phyloP scores from a whole-genome alignment of 2,888 invertebrate species.

The Pardosa pseudoannulata region DNA sequence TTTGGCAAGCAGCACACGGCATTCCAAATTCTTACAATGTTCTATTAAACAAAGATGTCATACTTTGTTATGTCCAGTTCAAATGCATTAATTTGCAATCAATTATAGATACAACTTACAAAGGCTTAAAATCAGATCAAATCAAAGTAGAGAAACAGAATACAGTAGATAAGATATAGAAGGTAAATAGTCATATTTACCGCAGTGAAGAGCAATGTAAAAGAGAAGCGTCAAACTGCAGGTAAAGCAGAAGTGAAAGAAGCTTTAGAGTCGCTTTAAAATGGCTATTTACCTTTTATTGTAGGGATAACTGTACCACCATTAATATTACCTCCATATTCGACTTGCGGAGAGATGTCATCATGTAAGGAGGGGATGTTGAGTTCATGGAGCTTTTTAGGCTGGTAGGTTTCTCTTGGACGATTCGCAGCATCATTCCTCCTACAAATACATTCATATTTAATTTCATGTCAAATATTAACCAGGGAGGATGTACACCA shows the following conservation, averaged over 20 bases:
- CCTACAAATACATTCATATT: constrained; percentile 79
- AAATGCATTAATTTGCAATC: too few relatives aligned
- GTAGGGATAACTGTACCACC: constrained; percentile 81
- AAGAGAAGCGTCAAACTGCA: constrained; percentile 37
- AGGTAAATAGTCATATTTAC: constrained; percentile 28
- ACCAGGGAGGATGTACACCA: too few relatives aligned
- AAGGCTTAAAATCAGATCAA: neutral
- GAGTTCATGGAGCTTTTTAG: constrained; percentile 84
- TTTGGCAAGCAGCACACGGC: constrained; percentile 24
- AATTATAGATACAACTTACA: too few relatives aligned
- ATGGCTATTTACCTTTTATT: constrained; percentile 73
- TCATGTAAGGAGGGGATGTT: constrained; percentile 75
- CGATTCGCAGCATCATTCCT: constrained; percentile 92
- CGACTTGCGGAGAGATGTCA: constrained; percentile 73
- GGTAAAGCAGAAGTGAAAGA: constrained; percentile 34
- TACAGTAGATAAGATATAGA: neutral
- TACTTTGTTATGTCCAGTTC: too few relatives aligned
- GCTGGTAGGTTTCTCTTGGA: constrained; percentile 93
- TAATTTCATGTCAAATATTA: too few relatives aligned
- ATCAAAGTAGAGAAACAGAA: neutral
- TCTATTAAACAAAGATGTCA: neutral
- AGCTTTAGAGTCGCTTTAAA: constrained; percentile 33
- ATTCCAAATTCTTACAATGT: neutral
- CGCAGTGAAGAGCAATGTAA: constrained; percentile 16
- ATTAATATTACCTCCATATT: constrained; percentile 80